Base-by-base conservation (phyloP, 2,113 vertebrate species). In the Pionites leucogaster region DNA sequence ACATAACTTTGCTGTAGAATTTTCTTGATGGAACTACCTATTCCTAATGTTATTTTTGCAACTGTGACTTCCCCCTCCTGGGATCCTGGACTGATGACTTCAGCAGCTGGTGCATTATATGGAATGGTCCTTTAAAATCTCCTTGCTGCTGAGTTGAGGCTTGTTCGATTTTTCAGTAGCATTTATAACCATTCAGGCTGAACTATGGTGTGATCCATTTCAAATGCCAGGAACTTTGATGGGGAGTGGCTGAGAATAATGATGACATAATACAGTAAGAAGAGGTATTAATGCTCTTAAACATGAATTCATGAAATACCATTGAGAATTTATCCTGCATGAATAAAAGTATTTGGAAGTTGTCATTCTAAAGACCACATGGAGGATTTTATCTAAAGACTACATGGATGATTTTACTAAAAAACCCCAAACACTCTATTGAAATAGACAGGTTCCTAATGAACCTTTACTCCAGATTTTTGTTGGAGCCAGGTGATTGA, bases 271-370 rank as follows among this genome's bases (percentile, higher is more conserved):
- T 92, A 93, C 80, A 80, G 74, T 80, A 60, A 87, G 86, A 96
- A 93, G 70, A 96, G 81, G 84, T 95, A 95, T 86, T 96, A 97
- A 91, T 93, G 92, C 64, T 88, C 82, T 93, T 94, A 92, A 86
- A 87, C 87, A 95, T 91, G 84, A 95, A 97, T 93, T 89, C 84
- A 97, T 95, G 71, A 92, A 96, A 95, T 93, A 95, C 85, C 76
- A 91, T 65, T 94, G 88, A 94, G 92, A 78, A 83, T 95, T 91
- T 91, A 94, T 80, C 91, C 89, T 96, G 71, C 64, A 64, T 82
- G 76, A 89, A 90, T 92, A 95, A 92, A 92, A 83, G 91, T 92
- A 92, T 96, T 96, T 96, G 62, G 77, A 95, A 86, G 63, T 95
- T 93, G 76, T 82, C 24, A 5, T 94, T 95, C 46, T 92, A 85